A percentile compares a stretch with the other conserved stretches of the same genome.
These are phyloP conservation scores for Sebastes cheni DNA, from an alignment of 2,797 vertebrate species.

Conservation along the genomic window DNA sequence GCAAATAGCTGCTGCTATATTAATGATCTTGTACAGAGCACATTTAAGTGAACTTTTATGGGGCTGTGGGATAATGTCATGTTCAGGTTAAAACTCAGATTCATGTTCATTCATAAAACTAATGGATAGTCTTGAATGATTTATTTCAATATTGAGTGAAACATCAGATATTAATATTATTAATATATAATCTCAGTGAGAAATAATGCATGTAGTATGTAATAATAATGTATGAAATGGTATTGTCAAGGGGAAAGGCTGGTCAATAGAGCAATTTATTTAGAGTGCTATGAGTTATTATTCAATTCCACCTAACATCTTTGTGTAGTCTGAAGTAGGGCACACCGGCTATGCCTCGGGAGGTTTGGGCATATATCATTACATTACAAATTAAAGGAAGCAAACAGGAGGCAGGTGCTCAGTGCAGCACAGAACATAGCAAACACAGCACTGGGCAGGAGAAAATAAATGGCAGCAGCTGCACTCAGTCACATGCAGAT, in stretches of 20 bases:
- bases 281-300: constrained; percentile 16
- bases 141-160: neutral
- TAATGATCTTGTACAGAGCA: neutral
- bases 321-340: constrained; percentile 41
- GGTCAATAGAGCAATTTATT: constrained; percentile 23
- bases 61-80: neutral
- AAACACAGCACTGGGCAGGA: constrained; percentile 27
- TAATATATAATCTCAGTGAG: neutral
- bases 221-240: neutral
- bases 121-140: neutral
- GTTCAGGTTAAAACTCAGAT: neutral
- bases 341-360: neutral
- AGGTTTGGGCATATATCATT: constrained; percentile 49
- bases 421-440: constrained; percentile 16
- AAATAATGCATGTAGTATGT: neutral
- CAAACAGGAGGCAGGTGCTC: constrained; percentile 32
- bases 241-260: neutral
- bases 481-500: neutral
- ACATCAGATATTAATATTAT: neutral
- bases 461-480: constrained; percentile 30
- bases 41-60: neutral
- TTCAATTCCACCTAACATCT: constrained; percentile 22
- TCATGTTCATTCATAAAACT: neutral
- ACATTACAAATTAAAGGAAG: constrained; percentile 31
- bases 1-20: too few species aligned